A percentile compares a stretch with the other conserved stretches of the same genome.
phyloP scores from a whole-genome alignment of 2,113 vertebrate species.

The Pogona vitticeps region DNA sequence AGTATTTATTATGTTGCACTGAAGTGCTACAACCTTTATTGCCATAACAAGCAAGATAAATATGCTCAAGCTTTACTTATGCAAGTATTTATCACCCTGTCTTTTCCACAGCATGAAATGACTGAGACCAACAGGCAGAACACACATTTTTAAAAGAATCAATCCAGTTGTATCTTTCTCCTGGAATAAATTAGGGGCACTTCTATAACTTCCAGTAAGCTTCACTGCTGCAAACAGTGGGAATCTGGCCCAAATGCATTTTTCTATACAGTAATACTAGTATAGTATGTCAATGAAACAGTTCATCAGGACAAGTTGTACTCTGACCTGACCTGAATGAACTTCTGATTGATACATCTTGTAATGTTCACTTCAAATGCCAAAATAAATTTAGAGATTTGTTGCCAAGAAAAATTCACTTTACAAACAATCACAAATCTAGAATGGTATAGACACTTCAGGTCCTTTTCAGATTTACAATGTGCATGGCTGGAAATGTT shows the following conservation, averaged over 20 bases:
- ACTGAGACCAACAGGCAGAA: neutral
- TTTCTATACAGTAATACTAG: fast-evolving
- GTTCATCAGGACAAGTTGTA: neutral
- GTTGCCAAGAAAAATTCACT: neutral
- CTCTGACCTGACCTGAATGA: neutral
- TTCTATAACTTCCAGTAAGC: neutral
- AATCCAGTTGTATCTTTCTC: neutral
- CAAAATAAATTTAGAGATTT: neutral
- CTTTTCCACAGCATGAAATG: neutral
- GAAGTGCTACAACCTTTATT: neutral
- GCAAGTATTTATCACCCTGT: neutral
- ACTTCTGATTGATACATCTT: neutral
- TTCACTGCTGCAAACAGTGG: neutral
- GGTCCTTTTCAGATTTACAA: neutral
- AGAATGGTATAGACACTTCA: neutral
- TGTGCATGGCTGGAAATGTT: neutral
- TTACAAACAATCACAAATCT: neutral
- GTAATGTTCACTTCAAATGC: neutral
- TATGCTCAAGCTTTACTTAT: neutral
- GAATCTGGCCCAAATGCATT: neutral
- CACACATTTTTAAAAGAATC: neutral
- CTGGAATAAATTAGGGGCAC: neutral
- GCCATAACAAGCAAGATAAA: neutral
- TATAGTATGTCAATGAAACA: neutral
- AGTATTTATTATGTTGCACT: neutral